Evolutionary conservation across 2,888 invertebrate species (phyloP).

Genomic region (Glyphotaelius pellucidus): DNA sequence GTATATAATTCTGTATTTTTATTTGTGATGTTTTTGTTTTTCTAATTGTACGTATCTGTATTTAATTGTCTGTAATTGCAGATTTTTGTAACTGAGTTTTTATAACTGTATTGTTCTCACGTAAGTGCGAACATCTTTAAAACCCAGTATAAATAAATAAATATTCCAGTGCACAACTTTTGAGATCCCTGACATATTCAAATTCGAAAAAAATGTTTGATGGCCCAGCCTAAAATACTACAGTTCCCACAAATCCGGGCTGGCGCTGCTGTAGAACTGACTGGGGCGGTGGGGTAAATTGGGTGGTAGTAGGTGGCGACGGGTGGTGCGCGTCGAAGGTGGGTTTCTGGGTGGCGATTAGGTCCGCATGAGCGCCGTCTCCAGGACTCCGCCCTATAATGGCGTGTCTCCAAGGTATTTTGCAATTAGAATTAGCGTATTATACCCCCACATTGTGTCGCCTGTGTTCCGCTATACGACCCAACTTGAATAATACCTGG

Average conservation of each 20-base stretch:
- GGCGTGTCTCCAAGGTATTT: slow-evolving; percentile 62
- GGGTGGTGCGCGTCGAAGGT: slow-evolving; percentile 26
- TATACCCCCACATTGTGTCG: slow-evolving; percentile 50
- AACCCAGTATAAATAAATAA: too few relatives aligned
- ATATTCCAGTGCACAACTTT: neutral
- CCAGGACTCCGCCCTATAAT: slow-evolving; percentile 67
- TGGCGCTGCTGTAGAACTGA: slow-evolving; percentile 5
- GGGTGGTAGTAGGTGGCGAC: neutral
- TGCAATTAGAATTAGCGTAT: slow-evolving; percentile 61
- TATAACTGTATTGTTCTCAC: too few relatives aligned
- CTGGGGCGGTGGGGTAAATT: slow-evolving; percentile 5
- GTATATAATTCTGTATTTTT: too few relatives aligned
- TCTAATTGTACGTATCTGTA: too few relatives aligned
- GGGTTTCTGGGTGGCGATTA: slow-evolving; percentile 52
- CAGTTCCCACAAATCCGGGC: neutral
- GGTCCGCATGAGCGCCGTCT: slow-evolving; percentile 68
- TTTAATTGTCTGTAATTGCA: too few relatives aligned
- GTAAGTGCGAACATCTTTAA: too few relatives aligned
- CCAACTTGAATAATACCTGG: slow-evolving; percentile 23
- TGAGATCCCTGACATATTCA: neutral
- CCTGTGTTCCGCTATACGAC: slow-evolving; percentile 43
- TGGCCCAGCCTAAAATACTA: neutral
- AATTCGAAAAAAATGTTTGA: neutral
- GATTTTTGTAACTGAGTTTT: too few relatives aligned
- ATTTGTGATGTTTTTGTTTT: too few relatives aligned